Conservation (phyloP, 2,888 invertebrate genomes). For the Perizoma affinitatum region DNA sequence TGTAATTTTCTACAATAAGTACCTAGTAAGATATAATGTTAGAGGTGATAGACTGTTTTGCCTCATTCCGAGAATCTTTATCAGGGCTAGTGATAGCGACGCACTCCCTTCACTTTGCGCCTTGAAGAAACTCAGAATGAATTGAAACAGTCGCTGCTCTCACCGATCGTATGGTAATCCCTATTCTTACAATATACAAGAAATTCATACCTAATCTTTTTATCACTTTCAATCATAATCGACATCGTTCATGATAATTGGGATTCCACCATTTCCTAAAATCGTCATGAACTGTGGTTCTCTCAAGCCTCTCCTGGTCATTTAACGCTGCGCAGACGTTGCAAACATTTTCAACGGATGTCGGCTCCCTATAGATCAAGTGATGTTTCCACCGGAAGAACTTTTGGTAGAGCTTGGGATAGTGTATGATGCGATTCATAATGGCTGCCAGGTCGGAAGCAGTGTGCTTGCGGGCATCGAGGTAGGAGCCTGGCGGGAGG, state of each 20-base stretch:
- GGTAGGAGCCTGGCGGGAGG: conserved; percentile 69
- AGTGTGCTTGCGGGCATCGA: conserved; percentile 52
- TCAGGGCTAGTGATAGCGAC: no score
- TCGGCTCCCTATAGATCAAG: conserved; percentile 54
- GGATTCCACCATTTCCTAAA: conserved; percentile 69
- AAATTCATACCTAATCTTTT: no score
- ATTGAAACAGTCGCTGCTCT: no score
- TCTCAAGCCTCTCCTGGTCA: conserved; percentile 39
- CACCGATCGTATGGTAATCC: no score
- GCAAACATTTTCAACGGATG: conserved; percentile 55
- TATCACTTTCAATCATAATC: not conserved
- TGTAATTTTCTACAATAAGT: no score
- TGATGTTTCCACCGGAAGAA: conserved; percentile 63
- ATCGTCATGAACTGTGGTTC: conserved; percentile 43
- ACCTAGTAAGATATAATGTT: no score
- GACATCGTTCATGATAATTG: conserved; percentile 40
- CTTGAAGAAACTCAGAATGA: no score
- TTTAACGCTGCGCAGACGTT: conserved; percentile 61
- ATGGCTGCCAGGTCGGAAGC: conserved; percentile 50
- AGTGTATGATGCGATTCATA: conserved; percentile 53
- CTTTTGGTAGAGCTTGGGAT: conserved; percentile 51
- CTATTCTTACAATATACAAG: no score
- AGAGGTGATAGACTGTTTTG: no score
- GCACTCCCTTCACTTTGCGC: no score
- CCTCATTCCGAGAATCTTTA: no score